phyloP scores from a whole-genome alignment of 2,888 invertebrate species.

The Ochlodes sylvanus region DNA sequence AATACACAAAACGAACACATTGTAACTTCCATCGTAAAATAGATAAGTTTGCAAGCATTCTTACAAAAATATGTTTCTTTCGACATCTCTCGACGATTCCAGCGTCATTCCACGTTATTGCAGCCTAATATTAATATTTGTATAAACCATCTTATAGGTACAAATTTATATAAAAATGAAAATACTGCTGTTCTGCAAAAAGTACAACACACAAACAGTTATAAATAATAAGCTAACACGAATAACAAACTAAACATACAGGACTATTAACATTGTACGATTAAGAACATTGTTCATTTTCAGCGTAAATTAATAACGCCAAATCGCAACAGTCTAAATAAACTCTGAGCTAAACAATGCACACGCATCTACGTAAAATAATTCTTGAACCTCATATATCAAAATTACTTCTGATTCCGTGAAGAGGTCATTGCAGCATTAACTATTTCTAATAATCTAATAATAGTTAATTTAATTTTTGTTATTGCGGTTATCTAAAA shows the following conservation, averaged over 20 bases:
- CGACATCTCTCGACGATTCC: conserved; percentile 47
- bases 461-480: too few species aligned
- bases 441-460: too few species aligned
- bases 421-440: too few species aligned
- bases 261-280: too few species aligned
- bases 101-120: conserved; percentile 52
- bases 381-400: too few species aligned
- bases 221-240: background rate
- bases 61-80: conserved; percentile 59
- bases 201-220: conserved; percentile 22
- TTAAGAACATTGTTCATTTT: too few species aligned
- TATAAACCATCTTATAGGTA: conserved; percentile 38
- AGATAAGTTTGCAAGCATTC: conserved; percentile 49
- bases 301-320: too few species aligned
- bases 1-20: conserved; percentile 30
- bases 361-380: too few species aligned
- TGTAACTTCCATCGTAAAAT: conserved; percentile 43
- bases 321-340: too few species aligned
- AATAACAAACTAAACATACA: background rate
- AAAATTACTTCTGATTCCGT: too few species aligned
- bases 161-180: conserved; percentile 44
- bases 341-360: too few species aligned
- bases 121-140: conserved; percentile 48
- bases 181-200: conserved; percentile 28
- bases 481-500: too few species aligned